Evolutionary conservation across 2,113 vertebrate genomes (phyloP).

Genomic region (Hypanus sabinus): DNA sequence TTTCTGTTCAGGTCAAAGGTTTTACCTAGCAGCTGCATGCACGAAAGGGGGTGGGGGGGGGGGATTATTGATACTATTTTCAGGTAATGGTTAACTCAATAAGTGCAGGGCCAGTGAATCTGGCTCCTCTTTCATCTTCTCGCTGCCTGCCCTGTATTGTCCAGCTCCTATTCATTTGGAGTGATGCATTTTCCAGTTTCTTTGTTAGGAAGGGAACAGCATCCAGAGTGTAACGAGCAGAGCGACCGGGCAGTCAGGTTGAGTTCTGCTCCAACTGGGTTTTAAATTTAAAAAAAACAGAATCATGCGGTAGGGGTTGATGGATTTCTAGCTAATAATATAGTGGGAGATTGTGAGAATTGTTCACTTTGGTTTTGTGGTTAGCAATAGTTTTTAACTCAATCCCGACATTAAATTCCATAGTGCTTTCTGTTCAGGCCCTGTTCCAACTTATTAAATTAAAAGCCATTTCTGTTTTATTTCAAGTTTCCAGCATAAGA

Average conservation of each 20-base stretch:
- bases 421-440: background rate
- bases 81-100: conserved; percentile 13
- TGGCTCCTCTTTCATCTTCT: background rate
- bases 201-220: background rate
- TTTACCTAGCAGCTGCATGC: conserved; percentile 6
- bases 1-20: background rate
- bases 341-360: background rate
- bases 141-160: background rate
- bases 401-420: background rate
- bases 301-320: background rate
- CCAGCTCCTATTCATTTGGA: background rate
- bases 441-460: background rate
- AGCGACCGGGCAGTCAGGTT: conserved; percentile 5
- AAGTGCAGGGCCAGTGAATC: conserved; percentile 20
- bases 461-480: too few relatives aligned
- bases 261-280: conserved; percentile 12
- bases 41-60: background rate
- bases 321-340: background rate
- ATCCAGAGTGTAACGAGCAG: conserved; percentile 10
- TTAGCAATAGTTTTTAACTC: background rate
- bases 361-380: background rate
- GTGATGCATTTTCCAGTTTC: background rate
- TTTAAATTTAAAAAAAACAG: conserved; percentile 5
- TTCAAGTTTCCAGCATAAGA: too few relatives aligned
- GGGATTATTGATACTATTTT: background rate